These are phyloP conservation scores for Bombus waltoni DNA, from an alignment of 1,140 invertebrate species.

Conservation along the genomic window DNA sequence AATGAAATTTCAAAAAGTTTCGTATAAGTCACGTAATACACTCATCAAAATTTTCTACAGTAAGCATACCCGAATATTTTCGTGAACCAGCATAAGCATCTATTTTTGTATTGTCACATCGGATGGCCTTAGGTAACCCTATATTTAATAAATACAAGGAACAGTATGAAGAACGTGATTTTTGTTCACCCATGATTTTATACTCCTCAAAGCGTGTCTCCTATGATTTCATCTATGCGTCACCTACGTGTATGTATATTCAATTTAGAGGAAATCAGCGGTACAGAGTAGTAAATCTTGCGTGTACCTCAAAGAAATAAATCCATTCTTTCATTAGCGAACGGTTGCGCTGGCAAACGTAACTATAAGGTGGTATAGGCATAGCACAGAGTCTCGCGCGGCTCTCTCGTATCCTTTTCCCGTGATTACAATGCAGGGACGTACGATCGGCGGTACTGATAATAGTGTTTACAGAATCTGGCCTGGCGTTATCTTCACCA, in stretches of 20 bases:
- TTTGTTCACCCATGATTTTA: not conserved
- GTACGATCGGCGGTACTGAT: conserved; percentile 52
- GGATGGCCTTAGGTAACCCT: too few species aligned
- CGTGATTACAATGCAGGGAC: conserved; percentile 53
- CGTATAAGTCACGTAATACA: too few species aligned
- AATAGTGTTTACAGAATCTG: conserved; percentile 64
- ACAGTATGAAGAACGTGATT: not conserved
- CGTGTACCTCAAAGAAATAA: not conserved
- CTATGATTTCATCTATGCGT: not conserved
- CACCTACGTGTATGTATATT: too few species aligned
- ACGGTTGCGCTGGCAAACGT: conserved; percentile 28
- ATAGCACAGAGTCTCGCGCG: not conserved
- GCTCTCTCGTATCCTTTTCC: conserved; percentile 39
- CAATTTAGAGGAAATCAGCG: not conserved
- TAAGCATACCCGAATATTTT: too few species aligned
- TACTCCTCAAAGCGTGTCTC: too few species aligned
- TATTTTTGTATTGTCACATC: too few species aligned
- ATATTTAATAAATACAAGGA: not conserved
- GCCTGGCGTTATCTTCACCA: conserved; percentile 56
- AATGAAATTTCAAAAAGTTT: not conserved
- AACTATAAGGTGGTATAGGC: conserved; percentile 27
- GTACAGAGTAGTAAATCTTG: not conserved
- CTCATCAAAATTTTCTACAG: too few species aligned
- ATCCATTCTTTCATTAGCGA: conserved; percentile 9
- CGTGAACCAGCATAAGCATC: too few species aligned